Evolutionary conservation across 2,888 invertebrate species (phyloP).

Genomic region (Peribatodes rhomboidaria): DNA sequence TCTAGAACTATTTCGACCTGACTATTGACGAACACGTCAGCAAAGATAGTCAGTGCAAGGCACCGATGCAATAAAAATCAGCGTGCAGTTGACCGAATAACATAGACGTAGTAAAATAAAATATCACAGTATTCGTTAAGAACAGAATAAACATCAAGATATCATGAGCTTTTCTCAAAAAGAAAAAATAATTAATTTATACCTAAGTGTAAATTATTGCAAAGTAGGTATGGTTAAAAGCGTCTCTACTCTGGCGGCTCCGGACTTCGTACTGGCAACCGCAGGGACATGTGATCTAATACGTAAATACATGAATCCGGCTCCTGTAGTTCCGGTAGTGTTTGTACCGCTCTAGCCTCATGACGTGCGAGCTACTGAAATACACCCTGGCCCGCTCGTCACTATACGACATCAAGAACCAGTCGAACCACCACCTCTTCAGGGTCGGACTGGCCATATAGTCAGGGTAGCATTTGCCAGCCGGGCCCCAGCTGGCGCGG

Average conservation of each 20-base stretch:
- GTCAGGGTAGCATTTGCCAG: no score
- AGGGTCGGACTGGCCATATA: no score
- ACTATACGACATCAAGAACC: conserved; percentile 57
- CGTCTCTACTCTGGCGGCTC: no score
- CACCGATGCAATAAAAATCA: conserved; percentile 41
- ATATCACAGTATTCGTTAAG: conserved; percentile 42
- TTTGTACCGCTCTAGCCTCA: conserved; percentile 54
- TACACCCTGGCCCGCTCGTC: conserved; percentile 50
- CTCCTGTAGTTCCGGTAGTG: conserved; percentile 52
- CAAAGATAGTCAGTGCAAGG: conserved; percentile 44
- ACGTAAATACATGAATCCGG: conserved; percentile 59
- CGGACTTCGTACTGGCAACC: no score
- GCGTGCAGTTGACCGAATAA: conserved; percentile 34
- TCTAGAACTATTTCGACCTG: conserved; percentile 54
- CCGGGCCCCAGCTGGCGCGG: no score
- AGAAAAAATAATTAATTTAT: neutral
- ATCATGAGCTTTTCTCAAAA: conserved; percentile 57
- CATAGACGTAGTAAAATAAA: conserved; percentile 50
- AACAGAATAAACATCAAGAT: conserved; percentile 43
- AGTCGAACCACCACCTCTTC: conserved; percentile 58
- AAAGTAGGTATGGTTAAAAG: no score
- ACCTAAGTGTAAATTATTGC: neutral
- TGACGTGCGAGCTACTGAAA: conserved; percentile 57
- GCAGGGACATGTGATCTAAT: no score
- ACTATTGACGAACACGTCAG: conserved; percentile 51